Evolutionary conservation across 1,140 invertebrate genomes (phyloP).

Genomic region (Drosophila rhopaloa): DNA sequence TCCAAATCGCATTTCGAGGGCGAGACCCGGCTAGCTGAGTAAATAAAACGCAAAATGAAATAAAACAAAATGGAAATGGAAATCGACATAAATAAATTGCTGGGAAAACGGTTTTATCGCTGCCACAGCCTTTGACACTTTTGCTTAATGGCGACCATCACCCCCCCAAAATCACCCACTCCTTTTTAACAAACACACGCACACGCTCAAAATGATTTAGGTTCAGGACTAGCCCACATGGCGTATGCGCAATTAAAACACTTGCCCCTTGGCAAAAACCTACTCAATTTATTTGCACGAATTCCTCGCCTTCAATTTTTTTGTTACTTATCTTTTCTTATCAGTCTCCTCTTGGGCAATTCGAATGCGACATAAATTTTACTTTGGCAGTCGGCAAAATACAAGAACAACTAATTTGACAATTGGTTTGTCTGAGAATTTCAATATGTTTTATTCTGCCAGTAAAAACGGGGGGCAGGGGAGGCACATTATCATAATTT

Average conservation of each 20-base stretch:
- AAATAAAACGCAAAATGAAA: conserved; percentile 65
- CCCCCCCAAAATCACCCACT: neutral
- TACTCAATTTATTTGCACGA: conserved; percentile 37
- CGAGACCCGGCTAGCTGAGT: conserved; percentile 37
- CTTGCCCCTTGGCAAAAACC: conserved; percentile 28
- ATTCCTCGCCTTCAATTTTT: conserved; percentile 21
- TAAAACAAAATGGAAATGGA: conserved; percentile 64
- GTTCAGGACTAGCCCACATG: conserved; percentile 34
- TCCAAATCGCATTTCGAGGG: conserved; percentile 65
- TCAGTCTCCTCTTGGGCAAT: conserved; percentile 11
- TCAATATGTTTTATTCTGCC: conserved; percentile 62
- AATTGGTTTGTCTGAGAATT: conserved; percentile 76
- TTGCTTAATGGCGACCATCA: conserved; percentile 42
- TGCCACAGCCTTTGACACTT: conserved; percentile 72
- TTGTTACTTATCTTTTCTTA: conserved; percentile 18
- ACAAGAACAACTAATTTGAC: conserved; percentile 50
- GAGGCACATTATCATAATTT: conserved; percentile 59
- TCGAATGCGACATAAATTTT: conserved; percentile 34
- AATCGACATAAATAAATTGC: conserved; percentile 74
- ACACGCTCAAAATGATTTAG: conserved; percentile 43
- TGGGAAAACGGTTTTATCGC: conserved; percentile 68
- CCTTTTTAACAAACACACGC: neutral
- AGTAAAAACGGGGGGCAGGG: neutral
- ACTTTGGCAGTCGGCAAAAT: conserved; percentile 38
- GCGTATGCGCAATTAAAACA: conserved; percentile 78